Evolutionary conservation across 2,888 invertebrate species (phyloP).

Genomic region (Mesoligia furuncula): DNA sequence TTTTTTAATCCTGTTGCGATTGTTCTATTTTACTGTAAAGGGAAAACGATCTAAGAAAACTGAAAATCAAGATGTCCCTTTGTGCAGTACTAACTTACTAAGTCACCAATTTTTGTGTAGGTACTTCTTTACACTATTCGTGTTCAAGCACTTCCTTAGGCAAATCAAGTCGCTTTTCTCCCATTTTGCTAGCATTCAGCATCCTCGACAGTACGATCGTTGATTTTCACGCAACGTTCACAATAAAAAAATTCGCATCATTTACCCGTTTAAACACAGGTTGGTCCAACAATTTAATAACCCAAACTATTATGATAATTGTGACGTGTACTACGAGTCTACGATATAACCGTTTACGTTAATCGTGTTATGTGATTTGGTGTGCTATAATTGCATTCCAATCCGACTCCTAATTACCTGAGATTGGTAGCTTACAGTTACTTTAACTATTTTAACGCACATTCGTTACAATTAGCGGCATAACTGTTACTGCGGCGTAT

Average conservation of each 20-base stretch:
- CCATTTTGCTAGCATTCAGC: not conserved
- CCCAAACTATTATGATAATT: not conserved
- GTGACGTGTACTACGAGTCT: not conserved
- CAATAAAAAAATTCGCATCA: not conserved
- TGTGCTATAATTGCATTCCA: constrained; percentile 42
- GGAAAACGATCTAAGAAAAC: not conserved
- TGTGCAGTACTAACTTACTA: not conserved
- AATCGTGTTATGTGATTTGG: constrained; percentile 35
- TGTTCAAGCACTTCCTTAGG: not conserved
- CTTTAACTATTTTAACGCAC: constrained; percentile 45
- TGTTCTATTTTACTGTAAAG: too few relatives aligned
- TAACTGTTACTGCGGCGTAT: constrained; percentile 43
- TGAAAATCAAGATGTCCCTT: too few relatives aligned
- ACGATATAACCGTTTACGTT: constrained; percentile 27
- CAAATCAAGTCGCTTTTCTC: too few relatives aligned
- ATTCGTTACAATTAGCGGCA: constrained; percentile 52
- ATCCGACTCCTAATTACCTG: constrained; percentile 30
- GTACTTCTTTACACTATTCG: too few relatives aligned
- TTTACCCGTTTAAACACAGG: not conserved
- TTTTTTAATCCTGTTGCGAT: not conserved
- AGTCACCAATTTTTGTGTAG: not conserved
- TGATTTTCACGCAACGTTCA: not conserved
- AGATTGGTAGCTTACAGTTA: constrained; percentile 54
- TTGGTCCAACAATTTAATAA: constrained; percentile 3
- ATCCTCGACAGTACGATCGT: not conserved